Evolutionary conservation across 1,140 invertebrate species (phyloP).

Genomic region (Temnothorax longispinosus): DNA sequence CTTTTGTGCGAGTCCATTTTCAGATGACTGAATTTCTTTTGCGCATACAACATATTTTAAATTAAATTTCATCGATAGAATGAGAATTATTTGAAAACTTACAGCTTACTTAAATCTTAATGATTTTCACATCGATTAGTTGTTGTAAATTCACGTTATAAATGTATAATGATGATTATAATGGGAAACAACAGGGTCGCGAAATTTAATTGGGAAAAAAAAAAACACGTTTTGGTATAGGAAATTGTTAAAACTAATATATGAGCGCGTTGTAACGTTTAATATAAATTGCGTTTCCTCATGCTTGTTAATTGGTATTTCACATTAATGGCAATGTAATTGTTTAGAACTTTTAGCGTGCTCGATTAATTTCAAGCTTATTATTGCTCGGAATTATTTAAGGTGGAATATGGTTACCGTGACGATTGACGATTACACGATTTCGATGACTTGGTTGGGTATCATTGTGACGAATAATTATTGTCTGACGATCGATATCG

Average conservation of each 20-base stretch:
- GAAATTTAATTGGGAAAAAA: conserved; percentile 26
- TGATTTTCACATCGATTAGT: background rate
- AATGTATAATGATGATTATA: background rate
- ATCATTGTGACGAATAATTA: conserved; percentile 58
- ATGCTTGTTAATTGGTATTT: conserved; percentile 49
- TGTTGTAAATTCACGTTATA: background rate
- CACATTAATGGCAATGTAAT: conserved; percentile 43
- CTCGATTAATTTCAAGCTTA: conserved; percentile 39
- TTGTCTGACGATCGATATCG: conserved; percentile 39
- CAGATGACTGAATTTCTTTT: conserved; percentile 18
- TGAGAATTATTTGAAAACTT: background rate
- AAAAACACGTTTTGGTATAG: conserved; percentile 2
- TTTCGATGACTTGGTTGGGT: conserved; percentile 48
- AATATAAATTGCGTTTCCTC: conserved; percentile 42
- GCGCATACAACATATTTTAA: background rate
- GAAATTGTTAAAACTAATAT: conserved; percentile 40
- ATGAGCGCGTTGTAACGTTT: conserved; percentile 13
- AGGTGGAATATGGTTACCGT: conserved; percentile 21
- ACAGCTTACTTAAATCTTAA: background rate
- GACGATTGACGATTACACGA: conserved; percentile 51
- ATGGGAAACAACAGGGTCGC: background rate
- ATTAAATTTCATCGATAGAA: background rate
- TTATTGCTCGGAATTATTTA: conserved; percentile 48
- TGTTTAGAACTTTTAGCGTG: conserved; percentile 55
- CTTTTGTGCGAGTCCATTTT: background rate